Evolutionary conservation across 2,797 vertebrate species (phyloP), one percentile per base, ranked within the genome.

Genomic region (Gallinago solitaria): DNA sequence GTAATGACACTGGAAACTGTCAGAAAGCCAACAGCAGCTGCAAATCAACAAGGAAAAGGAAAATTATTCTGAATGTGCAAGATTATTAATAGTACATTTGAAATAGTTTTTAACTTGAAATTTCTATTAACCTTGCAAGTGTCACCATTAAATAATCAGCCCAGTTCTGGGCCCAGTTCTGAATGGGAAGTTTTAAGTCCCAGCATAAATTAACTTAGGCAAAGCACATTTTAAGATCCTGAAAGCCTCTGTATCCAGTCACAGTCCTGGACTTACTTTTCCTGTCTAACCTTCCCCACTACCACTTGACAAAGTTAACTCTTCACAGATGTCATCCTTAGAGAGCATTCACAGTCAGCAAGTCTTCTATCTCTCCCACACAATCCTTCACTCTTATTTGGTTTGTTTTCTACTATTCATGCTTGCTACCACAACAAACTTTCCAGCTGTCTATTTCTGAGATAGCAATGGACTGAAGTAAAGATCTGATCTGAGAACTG

Each of bases 21-120:
- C n/a, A 99, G 98, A 97, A 99, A 99, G 53, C 99, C 98, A 27
- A 99, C 63, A 2, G 98, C 99, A 94, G 98, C 99, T 99, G 95
- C 35, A 90, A 96, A 74, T 63, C 65, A 83, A 94, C 43, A n/a
- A 59, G 32, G 89, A 50, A 51, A 83, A 69, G 3, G 32, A 79
- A 69, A 78, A 63, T 87, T 84, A 85, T 48, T 77, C 56, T 77
- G 39, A 28, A 65, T 33, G 84, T 54, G 61, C 43, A 63, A 64
- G 82, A 69, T 67, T 6, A 5, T 87, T 67, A 89, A 69, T 16
- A 61, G 39, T 5, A 93, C 13, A 70, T 53, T 51, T 5, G 4
- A 77, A 93, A 79, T 59, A 18, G 67, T n/a, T 88, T 89, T 84
- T 77, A 21, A 57, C 5, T 87, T 81, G 14, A 71, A 64, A 67